Evolutionary conservation across 2,888 invertebrate genomes (phyloP).

Genomic region (Plebejus melissa): DNA sequence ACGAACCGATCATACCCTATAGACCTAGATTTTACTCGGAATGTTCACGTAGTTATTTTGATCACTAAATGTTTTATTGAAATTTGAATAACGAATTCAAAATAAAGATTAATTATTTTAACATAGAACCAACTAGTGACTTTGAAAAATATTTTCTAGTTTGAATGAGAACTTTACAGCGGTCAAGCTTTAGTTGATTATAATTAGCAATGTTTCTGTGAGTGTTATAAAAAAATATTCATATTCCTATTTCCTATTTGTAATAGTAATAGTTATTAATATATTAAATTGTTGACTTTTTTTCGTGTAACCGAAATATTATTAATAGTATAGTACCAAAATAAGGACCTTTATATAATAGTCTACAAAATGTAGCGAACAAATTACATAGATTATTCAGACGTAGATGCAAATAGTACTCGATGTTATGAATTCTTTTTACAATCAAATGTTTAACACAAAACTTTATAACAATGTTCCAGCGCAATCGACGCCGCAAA

Average conservation of each 20-base stretch:
- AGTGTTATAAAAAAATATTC: neutral
- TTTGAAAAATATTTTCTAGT: neutral
- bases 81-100: neutral
- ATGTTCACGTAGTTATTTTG: constrained; percentile 24
- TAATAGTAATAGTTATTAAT: neutral
- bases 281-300: neutral
- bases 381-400: neutral
- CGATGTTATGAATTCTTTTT: neutral
- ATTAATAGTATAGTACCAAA: neutral
- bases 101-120: neutral
- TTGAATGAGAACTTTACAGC: neutral
- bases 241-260: neutral
- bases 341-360: neutral
- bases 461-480: constrained; percentile 46
- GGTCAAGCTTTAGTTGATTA: neutral
- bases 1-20: constrained; percentile 30
- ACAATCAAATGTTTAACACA: neutral
- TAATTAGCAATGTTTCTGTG: constrained; percentile 2
- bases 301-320: neutral
- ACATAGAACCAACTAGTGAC: neutral
- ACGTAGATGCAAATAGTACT: neutral
- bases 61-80: neutral
- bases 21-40: constrained; percentile 19
- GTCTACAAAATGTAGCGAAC: neutral
- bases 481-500: constrained; percentile 82